Conservation (phyloP, 2,113 vertebrate species). For the Gambusia holbrooki region DNA sequence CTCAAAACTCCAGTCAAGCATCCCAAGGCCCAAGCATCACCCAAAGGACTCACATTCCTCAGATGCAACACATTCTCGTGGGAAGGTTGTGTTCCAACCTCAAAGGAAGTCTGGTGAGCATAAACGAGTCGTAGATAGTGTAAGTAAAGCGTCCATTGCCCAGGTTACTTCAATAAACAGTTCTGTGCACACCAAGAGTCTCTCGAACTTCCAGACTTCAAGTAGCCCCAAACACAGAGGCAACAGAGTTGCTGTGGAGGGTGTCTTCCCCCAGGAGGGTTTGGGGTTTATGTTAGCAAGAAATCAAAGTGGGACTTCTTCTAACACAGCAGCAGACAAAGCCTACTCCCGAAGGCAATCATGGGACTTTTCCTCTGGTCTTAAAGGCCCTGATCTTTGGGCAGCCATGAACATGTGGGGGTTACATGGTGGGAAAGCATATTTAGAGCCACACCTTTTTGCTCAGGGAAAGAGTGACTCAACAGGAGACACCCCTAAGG, state of each 20-base stretch:
- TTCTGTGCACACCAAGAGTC: conserved; percentile 27
- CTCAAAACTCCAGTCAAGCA: conserved; percentile 47
- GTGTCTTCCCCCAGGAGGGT: conserved; percentile 74
- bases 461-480: conserved; percentile 82
- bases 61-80: conserved; percentile 32
- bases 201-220: conserved; percentile 28
- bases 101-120: conserved; percentile 57
- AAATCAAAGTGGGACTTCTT: conserved; percentile 77
- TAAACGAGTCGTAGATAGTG: conserved; percentile 35
- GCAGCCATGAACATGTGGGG: conserved; percentile 73
- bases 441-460: conserved; percentile 65
- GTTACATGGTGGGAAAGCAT: conserved; percentile 58
- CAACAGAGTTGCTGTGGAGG: conserved; percentile 78
- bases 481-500: conserved; percentile 80
- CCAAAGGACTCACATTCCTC: conserved; percentile 50
- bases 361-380: conserved; percentile 54
- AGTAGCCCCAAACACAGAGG: conserved; percentile 63
- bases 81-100: conserved; percentile 34
- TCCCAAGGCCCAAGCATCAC: conserved; percentile 52
- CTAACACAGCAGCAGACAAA: conserved; percentile 43
- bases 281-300: conserved; percentile 77
- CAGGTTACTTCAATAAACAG: conserved; percentile 37
- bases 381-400: conserved; percentile 72
- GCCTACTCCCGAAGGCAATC: conserved; percentile 57
- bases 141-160: conserved; percentile 43